Evolutionary conservation across 23 tunicate genomes (phyloP).

Genomic region (Botrylloides violaceus): DNA sequence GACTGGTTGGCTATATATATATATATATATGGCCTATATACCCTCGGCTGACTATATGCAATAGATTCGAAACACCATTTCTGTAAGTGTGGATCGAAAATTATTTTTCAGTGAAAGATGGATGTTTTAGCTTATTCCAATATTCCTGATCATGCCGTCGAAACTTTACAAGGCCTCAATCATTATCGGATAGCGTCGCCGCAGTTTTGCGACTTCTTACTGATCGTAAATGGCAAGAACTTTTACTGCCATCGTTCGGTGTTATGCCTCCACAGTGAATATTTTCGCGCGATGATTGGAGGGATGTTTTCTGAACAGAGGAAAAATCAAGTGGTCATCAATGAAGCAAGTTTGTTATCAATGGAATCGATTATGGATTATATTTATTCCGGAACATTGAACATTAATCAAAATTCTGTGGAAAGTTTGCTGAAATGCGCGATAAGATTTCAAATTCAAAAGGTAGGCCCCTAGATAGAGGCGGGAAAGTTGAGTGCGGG

Average conservation of each 20-base stretch:
- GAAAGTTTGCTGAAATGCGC: conserved; percentile 42
- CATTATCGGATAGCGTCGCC: conserved; percentile 23
- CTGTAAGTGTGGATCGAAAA: too few relatives aligned
- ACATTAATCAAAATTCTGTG: conserved; percentile 40
- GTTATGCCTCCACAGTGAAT: conserved; percentile 58
- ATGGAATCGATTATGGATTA: conserved; percentile 35
- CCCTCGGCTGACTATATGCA: too few relatives aligned
- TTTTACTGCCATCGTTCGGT: conserved; percentile 69
- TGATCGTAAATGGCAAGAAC: conserved; percentile 6
- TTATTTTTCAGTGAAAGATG: conserved; percentile 25
- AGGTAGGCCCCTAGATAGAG: conserved; percentile 34
- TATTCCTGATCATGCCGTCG: conserved; percentile 32
- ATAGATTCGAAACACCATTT: too few relatives aligned
- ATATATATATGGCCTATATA: too few relatives aligned
- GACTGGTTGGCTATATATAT: too few relatives aligned
- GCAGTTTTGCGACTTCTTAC: conserved; percentile 44
- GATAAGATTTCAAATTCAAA: conserved; percentile 33
- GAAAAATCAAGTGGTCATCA: conserved; percentile 3
- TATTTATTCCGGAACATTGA: conserved; percentile 52
- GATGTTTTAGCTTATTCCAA: conserved; percentile 43
- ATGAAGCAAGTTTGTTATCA: conserved; percentile 3
- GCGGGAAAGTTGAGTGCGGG: too few relatives aligned
- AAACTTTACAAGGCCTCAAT: conserved; percentile 38
- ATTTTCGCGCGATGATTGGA: conserved; percentile 42
- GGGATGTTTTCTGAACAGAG: conserved; percentile 40